phyloP scores from a whole-genome alignment of 1,140 invertebrate genomes.

The Drosophila punjabiensis region DNA sequence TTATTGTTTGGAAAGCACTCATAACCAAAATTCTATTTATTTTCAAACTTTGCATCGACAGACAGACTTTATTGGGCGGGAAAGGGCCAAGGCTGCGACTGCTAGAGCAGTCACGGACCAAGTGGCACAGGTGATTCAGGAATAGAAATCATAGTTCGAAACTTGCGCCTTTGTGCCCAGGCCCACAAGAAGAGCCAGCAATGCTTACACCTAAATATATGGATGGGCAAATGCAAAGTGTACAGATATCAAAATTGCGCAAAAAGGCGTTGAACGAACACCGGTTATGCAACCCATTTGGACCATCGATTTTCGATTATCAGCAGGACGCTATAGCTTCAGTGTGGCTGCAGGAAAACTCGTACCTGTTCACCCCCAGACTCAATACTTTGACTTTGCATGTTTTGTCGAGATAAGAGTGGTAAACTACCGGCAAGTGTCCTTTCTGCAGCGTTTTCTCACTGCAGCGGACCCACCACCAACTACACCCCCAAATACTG shows the following conservation, averaged over 20 bases:
- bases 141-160: conserved; percentile 55
- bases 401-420: conserved; percentile 54
- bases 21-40: conserved; percentile 9
- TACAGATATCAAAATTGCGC: conserved; percentile 49
- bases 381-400: conserved; percentile 38
- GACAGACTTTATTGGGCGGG: neutral
- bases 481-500: neutral
- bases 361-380: conserved; percentile 3
- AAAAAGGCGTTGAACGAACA: conserved; percentile 9
- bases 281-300: conserved; percentile 48
- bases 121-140: conserved; percentile 10
- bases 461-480: neutral
- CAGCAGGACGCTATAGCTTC: conserved; percentile 2
- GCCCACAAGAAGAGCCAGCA: neutral
- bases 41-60: conserved; percentile 7
- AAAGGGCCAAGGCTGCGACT: neutral
- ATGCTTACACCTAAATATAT: conserved; percentile 9
- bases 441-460: conserved; percentile 14
- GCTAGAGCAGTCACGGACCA: neutral
- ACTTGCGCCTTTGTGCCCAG: conserved; percentile 8
- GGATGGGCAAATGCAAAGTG: conserved; percentile 35
- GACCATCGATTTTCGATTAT: conserved; percentile 72
- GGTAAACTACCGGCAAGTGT: conserved; percentile 25
- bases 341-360: conserved; percentile 43
- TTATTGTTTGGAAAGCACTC: conserved; percentile 28